phyloP scores from a whole-genome alignment of 2,888 invertebrate species.

The Apotomis capreana region DNA sequence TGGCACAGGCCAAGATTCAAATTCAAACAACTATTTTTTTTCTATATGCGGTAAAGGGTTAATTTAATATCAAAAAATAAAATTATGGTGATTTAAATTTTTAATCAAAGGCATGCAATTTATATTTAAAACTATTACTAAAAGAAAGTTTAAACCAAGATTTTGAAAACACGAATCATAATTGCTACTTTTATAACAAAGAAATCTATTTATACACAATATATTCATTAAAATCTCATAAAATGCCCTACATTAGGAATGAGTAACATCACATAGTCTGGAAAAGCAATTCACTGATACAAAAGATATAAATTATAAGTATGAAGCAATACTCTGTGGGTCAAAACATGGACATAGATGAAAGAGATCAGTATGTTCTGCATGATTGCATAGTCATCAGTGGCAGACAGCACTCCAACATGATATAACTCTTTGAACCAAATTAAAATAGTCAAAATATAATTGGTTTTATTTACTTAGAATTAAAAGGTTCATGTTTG shows the following conservation, averaged over 20 bases:
- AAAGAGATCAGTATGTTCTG: slow-evolving; percentile 4
- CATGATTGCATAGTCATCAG: not conserved
- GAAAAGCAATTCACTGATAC: slow-evolving; percentile 21
- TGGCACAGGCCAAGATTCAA: too few species aligned
- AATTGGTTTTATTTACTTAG: too few species aligned
- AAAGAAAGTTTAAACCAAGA: not conserved
- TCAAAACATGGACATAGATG: not conserved
- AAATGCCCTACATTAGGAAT: slow-evolving; percentile 33
- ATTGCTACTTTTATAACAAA: not conserved
- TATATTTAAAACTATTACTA: not conserved
- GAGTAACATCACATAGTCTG: slow-evolving; percentile 34
- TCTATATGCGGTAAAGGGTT: too few species aligned
- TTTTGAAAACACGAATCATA: not conserved
- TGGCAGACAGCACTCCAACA: not conserved
- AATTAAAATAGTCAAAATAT: too few species aligned
- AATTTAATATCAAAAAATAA: too few species aligned
- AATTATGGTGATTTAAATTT: too few species aligned
- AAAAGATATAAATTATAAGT: slow-evolving; percentile 8
- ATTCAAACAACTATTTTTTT: too few species aligned
- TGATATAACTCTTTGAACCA: too few species aligned
- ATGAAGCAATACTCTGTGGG: slow-evolving; percentile 15
- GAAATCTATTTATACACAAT: not conserved
- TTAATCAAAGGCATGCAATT: not conserved
- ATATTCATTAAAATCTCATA: slow-evolving; percentile 11
- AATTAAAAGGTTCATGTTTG: too few species aligned